A percentile compares a stretch with the other conserved stretches of the same genome.
Conservation (phyloP, 1,140 invertebrate species). For the Mya arenaria region DNA sequence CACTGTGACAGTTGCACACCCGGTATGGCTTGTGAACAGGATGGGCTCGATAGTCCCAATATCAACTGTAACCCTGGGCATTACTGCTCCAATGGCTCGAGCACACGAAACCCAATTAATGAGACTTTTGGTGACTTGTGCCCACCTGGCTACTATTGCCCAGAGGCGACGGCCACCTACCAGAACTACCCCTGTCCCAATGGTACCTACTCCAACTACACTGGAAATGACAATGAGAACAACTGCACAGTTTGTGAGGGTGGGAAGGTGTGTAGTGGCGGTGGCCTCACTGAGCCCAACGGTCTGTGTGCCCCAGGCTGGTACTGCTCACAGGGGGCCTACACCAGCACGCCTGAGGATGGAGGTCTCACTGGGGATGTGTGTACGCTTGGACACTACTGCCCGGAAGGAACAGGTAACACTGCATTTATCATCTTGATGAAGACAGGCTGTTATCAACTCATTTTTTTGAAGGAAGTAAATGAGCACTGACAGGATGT, state of each 20-base stretch:
- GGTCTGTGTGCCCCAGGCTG: slow-evolving; percentile 75
- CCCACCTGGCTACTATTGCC: slow-evolving; percentile 77
- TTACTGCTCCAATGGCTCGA: slow-evolving; percentile 72
- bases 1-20: slow-evolving; percentile 74
- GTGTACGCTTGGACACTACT: slow-evolving; percentile 72
- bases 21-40: slow-evolving; percentile 74
- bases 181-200: slow-evolving; percentile 72
- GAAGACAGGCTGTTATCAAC: too few relatives aligned
- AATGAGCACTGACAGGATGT: neutral
- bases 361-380: slow-evolving; percentile 73
- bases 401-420: slow-evolving; percentile 74
- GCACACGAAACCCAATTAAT: slow-evolving; percentile 65
- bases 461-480: neutral
- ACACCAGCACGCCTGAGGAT: slow-evolving; percentile 73
- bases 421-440: too few relatives aligned
- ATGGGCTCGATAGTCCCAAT: slow-evolving; percentile 64
- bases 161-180: slow-evolving; percentile 71
- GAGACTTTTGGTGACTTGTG: slow-evolving; percentile 73
- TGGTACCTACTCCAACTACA: slow-evolving; percentile 75
- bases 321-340: slow-evolving; percentile 73
- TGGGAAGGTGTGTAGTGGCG: slow-evolving; percentile 71
- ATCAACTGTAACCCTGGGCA: slow-evolving; percentile 69
- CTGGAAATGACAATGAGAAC: slow-evolving; percentile 56
- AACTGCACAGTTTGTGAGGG: slow-evolving; percentile 76
- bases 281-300: slow-evolving; percentile 72